These are phyloP conservation scores for Eidolon dupreanum DNA, from an alignment of 2,797 vertebrate species.

Conservation along the genomic window DNA sequence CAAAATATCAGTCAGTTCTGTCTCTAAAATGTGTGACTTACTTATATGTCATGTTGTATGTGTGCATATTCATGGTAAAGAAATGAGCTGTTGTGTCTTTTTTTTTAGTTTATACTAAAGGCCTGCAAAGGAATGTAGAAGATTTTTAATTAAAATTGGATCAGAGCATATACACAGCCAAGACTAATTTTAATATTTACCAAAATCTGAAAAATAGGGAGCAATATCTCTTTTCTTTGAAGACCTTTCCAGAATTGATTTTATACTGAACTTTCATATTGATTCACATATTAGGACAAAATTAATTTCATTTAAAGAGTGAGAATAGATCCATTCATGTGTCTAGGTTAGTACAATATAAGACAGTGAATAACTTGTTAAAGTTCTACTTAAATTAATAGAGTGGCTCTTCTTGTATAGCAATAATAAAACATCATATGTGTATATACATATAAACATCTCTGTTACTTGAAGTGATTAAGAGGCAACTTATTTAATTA, in stretches of 20 bases:
- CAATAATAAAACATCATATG: not conserved
- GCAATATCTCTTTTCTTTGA: constrained; percentile 29
- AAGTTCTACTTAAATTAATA: not conserved
- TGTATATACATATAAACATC: not conserved
- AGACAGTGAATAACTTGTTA: not conserved
- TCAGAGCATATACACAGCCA: not conserved
- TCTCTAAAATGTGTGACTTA: constrained; percentile 4
- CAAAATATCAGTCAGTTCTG: not conserved
- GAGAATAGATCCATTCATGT: not conserved
- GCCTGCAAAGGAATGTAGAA: not conserved
- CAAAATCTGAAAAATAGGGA: not conserved
- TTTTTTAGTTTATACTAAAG: not conserved
- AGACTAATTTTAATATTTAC: constrained; percentile 32
- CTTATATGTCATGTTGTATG: not conserved
- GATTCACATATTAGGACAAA: constrained; percentile 23
- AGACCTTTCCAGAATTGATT: constrained; percentile 47
- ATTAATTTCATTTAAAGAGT: constrained; percentile 38
- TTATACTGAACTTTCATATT: constrained; percentile 1
- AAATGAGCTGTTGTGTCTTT: not conserved
- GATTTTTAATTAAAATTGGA: constrained; percentile 50
- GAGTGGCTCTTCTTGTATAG: not conserved
- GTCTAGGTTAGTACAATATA: not conserved
- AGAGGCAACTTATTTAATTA: not conserved
- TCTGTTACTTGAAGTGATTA: not conserved
- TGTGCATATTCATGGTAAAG: not conserved